Evolutionary conservation across 2,888 invertebrate species (phyloP).

Genomic region (Pinctada fucata): DNA sequence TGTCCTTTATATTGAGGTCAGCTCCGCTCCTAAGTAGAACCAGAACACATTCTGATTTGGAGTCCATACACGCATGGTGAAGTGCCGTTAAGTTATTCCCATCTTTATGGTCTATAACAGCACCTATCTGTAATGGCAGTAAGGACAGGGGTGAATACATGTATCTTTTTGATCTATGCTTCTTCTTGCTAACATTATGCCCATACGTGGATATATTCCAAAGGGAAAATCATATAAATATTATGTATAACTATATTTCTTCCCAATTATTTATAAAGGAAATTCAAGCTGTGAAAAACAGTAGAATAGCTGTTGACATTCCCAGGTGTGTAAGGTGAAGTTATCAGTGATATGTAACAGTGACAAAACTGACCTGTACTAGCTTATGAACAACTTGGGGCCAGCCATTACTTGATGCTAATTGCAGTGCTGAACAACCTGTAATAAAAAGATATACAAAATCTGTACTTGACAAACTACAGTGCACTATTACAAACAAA

Average conservation of each 20-base stretch:
- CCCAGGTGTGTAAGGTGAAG: too few species aligned
- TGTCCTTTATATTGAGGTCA: slow-evolving; percentile 61
- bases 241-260: too few species aligned
- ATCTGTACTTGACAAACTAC: too few species aligned
- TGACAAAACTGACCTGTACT: slow-evolving; percentile 56
- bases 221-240: too few species aligned
- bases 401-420: slow-evolving; percentile 67
- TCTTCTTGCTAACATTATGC: too few species aligned
- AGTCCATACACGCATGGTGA: slow-evolving; percentile 70
- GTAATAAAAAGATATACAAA: slow-evolving; percentile 23
- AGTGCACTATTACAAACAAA: too few species aligned
- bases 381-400: slow-evolving; percentile 59
- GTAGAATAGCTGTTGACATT: too few species aligned
- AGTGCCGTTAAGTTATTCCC: slow-evolving; percentile 67
- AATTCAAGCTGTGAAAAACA: too few species aligned
- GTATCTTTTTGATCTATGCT: too few species aligned
- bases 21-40: slow-evolving; percentile 61
- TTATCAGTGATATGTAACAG: too few species aligned
- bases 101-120: slow-evolving; percentile 64
- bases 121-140: slow-evolving; percentile 55
- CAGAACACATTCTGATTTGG: slow-evolving; percentile 65
- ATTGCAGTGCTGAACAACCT: slow-evolving; percentile 70
- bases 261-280: too few species aligned
- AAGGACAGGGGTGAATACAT: not conserved
- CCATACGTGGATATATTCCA: too few species aligned